Evolutionary conservation across 2,888 invertebrate genomes (phyloP).

Genomic region (Pilophorus perplexus): DNA sequence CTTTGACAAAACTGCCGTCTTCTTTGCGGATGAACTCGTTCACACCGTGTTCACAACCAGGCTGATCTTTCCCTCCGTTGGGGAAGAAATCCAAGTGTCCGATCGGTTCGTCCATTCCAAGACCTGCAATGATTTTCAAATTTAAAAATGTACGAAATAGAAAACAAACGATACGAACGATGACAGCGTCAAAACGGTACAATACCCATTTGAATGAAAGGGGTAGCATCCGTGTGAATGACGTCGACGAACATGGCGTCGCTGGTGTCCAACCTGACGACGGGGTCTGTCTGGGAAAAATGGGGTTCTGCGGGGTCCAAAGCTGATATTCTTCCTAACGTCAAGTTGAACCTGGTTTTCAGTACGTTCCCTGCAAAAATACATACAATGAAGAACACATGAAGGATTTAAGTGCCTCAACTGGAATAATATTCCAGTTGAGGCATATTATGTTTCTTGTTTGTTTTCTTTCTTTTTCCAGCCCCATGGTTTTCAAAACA

Average conservation of each 20-base stretch:
- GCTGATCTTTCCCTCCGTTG: constrained; percentile 80
- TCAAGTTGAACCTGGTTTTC: constrained; percentile 65
- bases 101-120: constrained; percentile 76
- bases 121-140: constrained; percentile 54
- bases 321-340: constrained; percentile 71
- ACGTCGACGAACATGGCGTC: constrained; percentile 88
- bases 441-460: too few species aligned
- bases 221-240: constrained; percentile 82
- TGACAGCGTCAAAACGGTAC: too few species aligned
- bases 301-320: constrained; percentile 91
- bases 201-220: constrained; percentile 70
- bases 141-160: too few species aligned
- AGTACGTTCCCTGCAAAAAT: constrained; percentile 57
- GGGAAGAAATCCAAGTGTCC: constrained; percentile 92
- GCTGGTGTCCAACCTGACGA: constrained; percentile 78
- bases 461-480: too few species aligned
- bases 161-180: too few species aligned
- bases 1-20: constrained; percentile 62
- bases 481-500: too few species aligned
- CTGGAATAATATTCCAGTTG: too few species aligned
- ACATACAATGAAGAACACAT: neutral
- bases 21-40: constrained; percentile 64
- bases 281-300: constrained; percentile 74
- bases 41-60: constrained; percentile 63
- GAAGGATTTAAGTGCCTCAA: neutral